These are phyloP conservation scores for Pangasianodon hypophthalmus DNA, from an alignment of 2,113 vertebrate genomes.

Conservation along the genomic window DNA sequence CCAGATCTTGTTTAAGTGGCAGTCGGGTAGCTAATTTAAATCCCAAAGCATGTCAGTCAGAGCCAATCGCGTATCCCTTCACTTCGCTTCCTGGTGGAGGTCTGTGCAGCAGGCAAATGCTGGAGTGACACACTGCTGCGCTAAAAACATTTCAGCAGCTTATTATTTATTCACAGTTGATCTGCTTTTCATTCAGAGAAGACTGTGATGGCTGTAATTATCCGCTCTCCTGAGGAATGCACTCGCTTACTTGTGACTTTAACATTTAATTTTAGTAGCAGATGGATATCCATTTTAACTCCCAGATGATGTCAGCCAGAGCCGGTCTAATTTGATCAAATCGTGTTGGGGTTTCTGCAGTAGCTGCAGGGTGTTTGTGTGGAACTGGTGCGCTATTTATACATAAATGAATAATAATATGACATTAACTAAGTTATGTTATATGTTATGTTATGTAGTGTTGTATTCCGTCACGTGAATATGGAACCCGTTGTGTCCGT, in stretches of 20 bases:
- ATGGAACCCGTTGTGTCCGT: background rate
- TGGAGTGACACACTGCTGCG: background rate
- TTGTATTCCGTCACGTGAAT: background rate
- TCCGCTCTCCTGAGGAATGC: background rate
- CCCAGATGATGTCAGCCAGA: background rate
- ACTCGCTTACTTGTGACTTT: background rate
- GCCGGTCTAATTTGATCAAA: background rate
- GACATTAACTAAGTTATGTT: no score
- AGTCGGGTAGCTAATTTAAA: background rate
- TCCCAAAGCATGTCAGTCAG: slow-evolving; percentile 7
- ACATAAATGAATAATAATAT: no score
- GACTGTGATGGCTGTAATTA: background rate
- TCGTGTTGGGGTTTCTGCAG: background rate
- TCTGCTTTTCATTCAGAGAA: background rate
- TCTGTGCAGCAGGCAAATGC: background rate
- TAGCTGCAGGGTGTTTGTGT: background rate
- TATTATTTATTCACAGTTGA: background rate
- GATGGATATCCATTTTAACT: background rate
- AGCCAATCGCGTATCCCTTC: slow-evolving; percentile 4
- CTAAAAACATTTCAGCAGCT: slow-evolving; percentile 1
- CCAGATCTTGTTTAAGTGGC: background rate
- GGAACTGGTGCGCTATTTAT: no score
- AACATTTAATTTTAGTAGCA: background rate
- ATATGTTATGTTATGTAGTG: no score
- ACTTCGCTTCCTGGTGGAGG: background rate